Conservation (phyloP, 2,113 vertebrate species). For the Morone chrysops region DNA sequence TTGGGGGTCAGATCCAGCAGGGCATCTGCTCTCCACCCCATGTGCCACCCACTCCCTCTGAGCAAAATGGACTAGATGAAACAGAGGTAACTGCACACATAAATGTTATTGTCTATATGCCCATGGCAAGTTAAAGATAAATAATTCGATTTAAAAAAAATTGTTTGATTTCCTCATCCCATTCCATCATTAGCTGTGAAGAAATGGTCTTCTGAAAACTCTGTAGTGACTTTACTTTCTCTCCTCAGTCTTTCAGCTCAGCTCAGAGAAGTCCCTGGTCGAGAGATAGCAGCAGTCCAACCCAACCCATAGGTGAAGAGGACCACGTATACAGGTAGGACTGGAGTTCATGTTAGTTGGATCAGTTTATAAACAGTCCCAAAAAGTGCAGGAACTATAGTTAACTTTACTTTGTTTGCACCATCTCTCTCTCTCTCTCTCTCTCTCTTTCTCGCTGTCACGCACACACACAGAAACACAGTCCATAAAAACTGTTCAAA, state of each 20-base stretch:
- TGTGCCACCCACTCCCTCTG: conserved; percentile 85
- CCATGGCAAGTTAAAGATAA: neutral
- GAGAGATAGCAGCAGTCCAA: conserved; percentile 82
- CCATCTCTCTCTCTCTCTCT: too few species aligned
- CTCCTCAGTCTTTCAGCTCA: conserved; percentile 74
- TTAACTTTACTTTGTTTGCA: neutral
- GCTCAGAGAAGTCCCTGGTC: conserved; percentile 84
- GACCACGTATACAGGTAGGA: conserved; percentile 95
- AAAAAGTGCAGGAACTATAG: neutral
- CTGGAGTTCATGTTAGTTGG: neutral
- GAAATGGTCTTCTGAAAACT: neutral
- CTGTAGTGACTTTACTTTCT: conserved; percentile 20
- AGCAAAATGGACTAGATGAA: conserved; percentile 90
- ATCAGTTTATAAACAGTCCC: neutral
- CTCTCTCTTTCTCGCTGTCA: too few species aligned
- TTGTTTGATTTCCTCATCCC: neutral
- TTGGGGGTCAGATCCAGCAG: conserved; percentile 87
- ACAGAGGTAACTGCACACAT: conserved; percentile 85
- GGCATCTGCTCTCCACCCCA: conserved; percentile 87
- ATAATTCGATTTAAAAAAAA: neutral
- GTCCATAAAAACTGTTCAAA: neutral
- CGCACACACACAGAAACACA: too few species aligned
- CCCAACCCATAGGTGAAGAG: conserved; percentile 85
- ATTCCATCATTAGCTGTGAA: neutral
- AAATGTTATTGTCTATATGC: neutral